phyloP scores from a whole-genome alignment of 2,888 invertebrate genomes.

The Drosophila melanosoma region DNA sequence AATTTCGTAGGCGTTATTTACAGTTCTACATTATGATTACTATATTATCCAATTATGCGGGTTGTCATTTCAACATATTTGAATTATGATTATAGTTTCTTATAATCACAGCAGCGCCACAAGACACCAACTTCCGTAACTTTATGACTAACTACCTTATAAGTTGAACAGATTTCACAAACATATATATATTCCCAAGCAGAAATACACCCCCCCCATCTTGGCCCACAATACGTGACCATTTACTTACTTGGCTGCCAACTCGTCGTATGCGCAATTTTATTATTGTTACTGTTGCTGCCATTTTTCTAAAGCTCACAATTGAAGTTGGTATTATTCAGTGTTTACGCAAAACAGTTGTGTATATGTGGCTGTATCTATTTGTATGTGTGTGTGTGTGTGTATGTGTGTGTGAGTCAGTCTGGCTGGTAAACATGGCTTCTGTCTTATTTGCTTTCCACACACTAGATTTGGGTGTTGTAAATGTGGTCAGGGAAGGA shows the following conservation, averaged over 20 bases:
- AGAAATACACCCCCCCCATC: slow-evolving; percentile 13
- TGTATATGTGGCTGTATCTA: background rate
- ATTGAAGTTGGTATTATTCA: slow-evolving; percentile 33
- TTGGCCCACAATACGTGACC: slow-evolving; percentile 65
- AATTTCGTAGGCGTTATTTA: background rate
- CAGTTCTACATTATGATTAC: slow-evolving; percentile 1
- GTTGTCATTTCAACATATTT: slow-evolving; percentile 12
- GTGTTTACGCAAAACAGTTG: slow-evolving; percentile 22
- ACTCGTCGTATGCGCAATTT: slow-evolving; percentile 23
- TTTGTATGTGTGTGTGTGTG: background rate
- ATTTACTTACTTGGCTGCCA: slow-evolving; percentile 47
- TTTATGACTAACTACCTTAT: slow-evolving; percentile 20
- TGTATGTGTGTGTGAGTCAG: background rate
- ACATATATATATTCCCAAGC: background rate
- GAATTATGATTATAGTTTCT: slow-evolving; percentile 19
- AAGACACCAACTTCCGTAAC: slow-evolving; percentile 15
- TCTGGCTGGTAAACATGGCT: slow-evolving; percentile 29
- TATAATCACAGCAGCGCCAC: slow-evolving; percentile 8
- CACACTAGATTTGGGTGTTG: background rate
- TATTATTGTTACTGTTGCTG: slow-evolving; percentile 19
- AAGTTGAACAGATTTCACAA: slow-evolving; percentile 17
- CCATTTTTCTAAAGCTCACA: slow-evolving; percentile 5
- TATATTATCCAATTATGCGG: slow-evolving; percentile 27
- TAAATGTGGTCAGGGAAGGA: background rate
- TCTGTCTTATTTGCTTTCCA: slow-evolving; percentile 14